These are phyloP conservation scores for Lepidochrysops patricia DNA, from an alignment of 2,888 invertebrate genomes.

Conservation along the genomic window DNA sequence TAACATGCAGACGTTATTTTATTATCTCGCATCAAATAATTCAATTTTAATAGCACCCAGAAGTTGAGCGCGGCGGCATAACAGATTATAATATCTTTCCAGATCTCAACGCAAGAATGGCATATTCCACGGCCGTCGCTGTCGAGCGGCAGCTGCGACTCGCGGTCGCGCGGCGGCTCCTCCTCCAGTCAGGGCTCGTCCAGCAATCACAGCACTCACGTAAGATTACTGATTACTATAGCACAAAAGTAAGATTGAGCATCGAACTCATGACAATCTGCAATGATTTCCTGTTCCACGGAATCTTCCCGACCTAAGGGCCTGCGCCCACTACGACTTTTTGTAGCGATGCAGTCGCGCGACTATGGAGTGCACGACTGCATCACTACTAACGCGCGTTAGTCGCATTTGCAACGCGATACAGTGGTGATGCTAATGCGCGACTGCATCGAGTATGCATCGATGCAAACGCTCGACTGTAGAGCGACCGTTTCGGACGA, in stretches of 20 bases:
- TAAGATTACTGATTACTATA: constrained; percentile 49
- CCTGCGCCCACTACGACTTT: too few species aligned
- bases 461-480: too few species aligned
- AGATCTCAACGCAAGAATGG: constrained; percentile 74
- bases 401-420: too few species aligned
- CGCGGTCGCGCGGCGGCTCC: constrained; percentile 73
- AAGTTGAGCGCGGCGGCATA: background rate
- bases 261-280: constrained; percentile 1
- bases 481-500: too few species aligned
- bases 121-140: constrained; percentile 90
- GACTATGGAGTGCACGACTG: too few species aligned
- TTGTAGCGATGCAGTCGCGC: too few species aligned
- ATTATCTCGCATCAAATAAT: background rate
- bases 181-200: constrained; percentile 77
- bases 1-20: background rate
- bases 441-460: too few species aligned
- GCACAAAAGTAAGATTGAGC: too few species aligned
- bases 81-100: constrained; percentile 28
- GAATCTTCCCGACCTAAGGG: too few species aligned
- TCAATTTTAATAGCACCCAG: background rate
- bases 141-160: constrained; percentile 55
- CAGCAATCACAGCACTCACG: constrained; percentile 86
- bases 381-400: too few species aligned
- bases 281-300: too few species aligned
- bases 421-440: too few species aligned